Conservation (phyloP, 2,113 vertebrate genomes). For the Boulengeromyrus knoepffleri region DNA sequence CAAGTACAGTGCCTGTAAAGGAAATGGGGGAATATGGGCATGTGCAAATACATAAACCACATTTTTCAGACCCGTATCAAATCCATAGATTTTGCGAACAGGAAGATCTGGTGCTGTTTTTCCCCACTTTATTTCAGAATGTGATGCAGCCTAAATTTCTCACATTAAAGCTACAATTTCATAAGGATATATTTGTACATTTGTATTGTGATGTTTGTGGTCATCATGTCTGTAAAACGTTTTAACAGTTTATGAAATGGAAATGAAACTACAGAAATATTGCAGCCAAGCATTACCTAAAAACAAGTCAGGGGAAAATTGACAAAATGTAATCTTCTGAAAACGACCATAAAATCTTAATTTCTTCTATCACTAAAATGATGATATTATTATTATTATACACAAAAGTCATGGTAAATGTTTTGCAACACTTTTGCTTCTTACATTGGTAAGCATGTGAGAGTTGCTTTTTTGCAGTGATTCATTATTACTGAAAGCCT, state of each 20-base stretch:
- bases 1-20: neutral
- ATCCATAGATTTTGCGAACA: neutral
- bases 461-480: neutral
- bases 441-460: neutral
- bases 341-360: neutral
- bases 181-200: neutral
- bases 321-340: neutral
- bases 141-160: neutral
- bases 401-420: neutral
- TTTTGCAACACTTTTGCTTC: neutral
- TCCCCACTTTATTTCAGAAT: neutral
- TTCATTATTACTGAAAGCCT: constrained; percentile 8
- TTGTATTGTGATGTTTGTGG: neutral
- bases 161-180: neutral
- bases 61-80: neutral
- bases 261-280: neutral
- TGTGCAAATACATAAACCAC: neutral
- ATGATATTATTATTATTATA: neutral
- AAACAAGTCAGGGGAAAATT: neutral
- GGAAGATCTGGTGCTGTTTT: neutral
- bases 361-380: neutral
- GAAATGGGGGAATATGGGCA: neutral
- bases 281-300: neutral
- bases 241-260: neutral
- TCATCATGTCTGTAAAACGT: neutral